Evolutionary conservation across 2,113 vertebrate species (phyloP).

Genomic region (Melozone crissalis): DNA sequence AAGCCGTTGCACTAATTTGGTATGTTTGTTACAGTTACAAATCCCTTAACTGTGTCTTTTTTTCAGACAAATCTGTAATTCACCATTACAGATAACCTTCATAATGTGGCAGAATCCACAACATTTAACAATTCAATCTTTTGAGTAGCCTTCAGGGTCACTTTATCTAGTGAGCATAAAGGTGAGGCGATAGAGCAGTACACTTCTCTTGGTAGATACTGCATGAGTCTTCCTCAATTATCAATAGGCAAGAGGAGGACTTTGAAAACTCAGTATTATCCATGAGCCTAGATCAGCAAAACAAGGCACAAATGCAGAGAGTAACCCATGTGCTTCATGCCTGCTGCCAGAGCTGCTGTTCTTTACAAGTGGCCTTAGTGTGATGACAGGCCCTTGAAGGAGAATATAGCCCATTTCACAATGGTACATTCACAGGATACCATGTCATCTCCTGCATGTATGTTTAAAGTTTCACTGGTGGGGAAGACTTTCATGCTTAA

Average conservation of each 20-base stretch:
- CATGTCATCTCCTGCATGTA: neutral
- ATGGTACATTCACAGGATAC: neutral
- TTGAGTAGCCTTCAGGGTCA: neutral
- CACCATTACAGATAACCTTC: neutral
- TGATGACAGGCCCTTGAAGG: conserved; percentile 22
- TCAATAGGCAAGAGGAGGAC: neutral
- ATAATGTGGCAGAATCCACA: neutral
- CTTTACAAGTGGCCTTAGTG: neutral
- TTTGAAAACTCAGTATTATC: neutral
- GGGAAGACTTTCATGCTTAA: neutral
- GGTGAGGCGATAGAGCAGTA: neutral
- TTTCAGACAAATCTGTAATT: neutral
- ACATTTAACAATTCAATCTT: neutral
- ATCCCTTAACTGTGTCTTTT: neutral
- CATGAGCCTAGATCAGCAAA: neutral
- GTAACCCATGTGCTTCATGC: neutral
- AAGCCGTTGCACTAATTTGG: neutral
- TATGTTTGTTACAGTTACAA: neutral
- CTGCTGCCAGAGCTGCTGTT: neutral
- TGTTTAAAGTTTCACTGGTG: conserved; percentile 4
- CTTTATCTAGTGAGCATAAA: neutral
- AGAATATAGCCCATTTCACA: neutral
- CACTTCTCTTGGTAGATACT: neutral
- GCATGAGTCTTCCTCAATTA: neutral
- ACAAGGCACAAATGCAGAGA: neutral